Conservation (phyloP, 2,888 invertebrate species). For the Latheticus oryzae region DNA sequence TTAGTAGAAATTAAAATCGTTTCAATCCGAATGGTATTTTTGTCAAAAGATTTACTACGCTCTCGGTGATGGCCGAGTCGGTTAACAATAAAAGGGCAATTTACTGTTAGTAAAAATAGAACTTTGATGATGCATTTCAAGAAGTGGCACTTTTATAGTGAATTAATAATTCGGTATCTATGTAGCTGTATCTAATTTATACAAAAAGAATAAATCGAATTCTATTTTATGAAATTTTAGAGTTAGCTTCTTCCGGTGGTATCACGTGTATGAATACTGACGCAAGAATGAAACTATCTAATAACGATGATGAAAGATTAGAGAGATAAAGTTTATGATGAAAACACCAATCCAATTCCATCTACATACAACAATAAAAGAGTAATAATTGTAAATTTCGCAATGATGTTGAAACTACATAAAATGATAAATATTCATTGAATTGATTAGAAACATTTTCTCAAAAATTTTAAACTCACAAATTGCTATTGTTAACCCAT, state of each 20-base stretch:
- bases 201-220: slow-evolving; percentile 8
- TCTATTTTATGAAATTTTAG: slow-evolving; percentile 10
- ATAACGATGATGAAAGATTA: slow-evolving; percentile 12
- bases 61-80: not conserved
- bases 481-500: too few relatives aligned
- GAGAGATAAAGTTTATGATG: slow-evolving; percentile 5
- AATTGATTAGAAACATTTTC: too few relatives aligned
- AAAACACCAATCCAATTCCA: slow-evolving; percentile 12
- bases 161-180: slow-evolving; percentile 6
- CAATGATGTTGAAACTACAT: too few relatives aligned
- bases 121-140: slow-evolving; percentile 14
- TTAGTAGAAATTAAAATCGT: slow-evolving; percentile 35
- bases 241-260: too few relatives aligned
- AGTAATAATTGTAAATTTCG: too few relatives aligned
- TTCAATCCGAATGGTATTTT: slow-evolving; percentile 14
- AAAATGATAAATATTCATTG: too few relatives aligned
- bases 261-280: too few relatives aligned
- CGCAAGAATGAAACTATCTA: too few relatives aligned
- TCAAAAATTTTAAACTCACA: too few relatives aligned
- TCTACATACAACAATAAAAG: slow-evolving; percentile 5
- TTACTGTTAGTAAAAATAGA: too few relatives aligned
- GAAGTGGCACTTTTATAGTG: too few relatives aligned
- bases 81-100: slow-evolving; percentile 13
- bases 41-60: slow-evolving; percentile 7
- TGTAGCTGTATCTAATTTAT: slow-evolving; percentile 3